Conservation (phyloP, 2,113 vertebrate genomes). For the Ondatra zibethicus region DNA sequence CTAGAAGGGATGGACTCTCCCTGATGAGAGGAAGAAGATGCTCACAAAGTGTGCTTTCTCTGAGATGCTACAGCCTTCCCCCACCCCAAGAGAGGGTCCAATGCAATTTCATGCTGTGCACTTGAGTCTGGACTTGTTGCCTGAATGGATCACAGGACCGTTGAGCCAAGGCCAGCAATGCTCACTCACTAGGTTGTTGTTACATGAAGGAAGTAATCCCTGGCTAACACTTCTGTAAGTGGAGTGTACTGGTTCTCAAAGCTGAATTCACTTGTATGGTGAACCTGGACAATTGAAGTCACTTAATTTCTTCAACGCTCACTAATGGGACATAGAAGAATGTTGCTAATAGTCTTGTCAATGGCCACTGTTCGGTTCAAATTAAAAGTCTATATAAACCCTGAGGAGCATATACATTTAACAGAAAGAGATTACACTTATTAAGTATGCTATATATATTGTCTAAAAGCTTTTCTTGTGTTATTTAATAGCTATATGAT, state of each 20-base stretch:
- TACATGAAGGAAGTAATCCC: background rate
- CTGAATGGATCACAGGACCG: background rate
- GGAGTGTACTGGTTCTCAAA: background rate
- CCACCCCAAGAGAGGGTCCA: background rate
- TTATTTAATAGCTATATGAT: background rate
- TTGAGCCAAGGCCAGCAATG: background rate
- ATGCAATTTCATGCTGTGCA: background rate
- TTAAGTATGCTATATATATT: background rate
- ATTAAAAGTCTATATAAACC: background rate
- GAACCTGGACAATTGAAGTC: background rate
- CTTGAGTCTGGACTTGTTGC: background rate
- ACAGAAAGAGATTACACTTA: background rate
- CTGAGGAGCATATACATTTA: background rate
- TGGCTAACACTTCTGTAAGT: background rate
- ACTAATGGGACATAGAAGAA: background rate
- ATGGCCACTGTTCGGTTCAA: background rate
- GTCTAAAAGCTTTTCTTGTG: background rate
- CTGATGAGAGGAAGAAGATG: background rate
- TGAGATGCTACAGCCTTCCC: background rate
- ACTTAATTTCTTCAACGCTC: background rate
- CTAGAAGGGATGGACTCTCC: background rate
- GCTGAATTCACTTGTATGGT: background rate
- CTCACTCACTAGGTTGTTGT: background rate
- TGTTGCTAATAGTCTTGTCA: background rate
- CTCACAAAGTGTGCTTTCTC: background rate